Base-by-base conservation (phyloP, 2,797 vertebrate genomes). In the Scolopax bukidnonensis region DNA sequence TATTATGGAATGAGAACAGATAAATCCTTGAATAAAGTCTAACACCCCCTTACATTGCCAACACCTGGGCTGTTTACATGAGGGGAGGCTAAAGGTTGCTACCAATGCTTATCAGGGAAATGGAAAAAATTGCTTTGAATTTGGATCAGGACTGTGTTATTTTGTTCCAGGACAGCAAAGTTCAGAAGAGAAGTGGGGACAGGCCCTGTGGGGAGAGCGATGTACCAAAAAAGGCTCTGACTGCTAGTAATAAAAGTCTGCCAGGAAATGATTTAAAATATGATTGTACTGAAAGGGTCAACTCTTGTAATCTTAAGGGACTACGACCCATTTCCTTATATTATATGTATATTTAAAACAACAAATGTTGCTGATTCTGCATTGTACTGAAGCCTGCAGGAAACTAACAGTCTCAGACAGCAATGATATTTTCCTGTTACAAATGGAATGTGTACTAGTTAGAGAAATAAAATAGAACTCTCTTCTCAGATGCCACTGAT, bases 271-370 rank as follows among this genome's bases (percentile, higher is more conserved):
- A 51, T 95, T 90, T 75, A 63, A 84, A 93, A 83, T 65, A 32
- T 68, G 67, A 21, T 71, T 89, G 15, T 32, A 61, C 27, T 67
- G 50, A 45, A 87, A 80, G 54, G 45, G 76, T 80, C 85, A 85
- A 33, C 12, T 53, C 38, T 27, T 5, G 7, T 63, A 85, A 92
- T 75, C 59, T 75, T 78, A 82, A 12, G 10, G 84, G 90, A 79
- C 45, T 82, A 47, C 9, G 83, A 16, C 8, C 45, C 23, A 68
- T 95, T 97, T 97, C 95, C 97, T 96, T 89, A 74, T 64, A 84
- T 90, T 94, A 77, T 64, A 40, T 45, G 27, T 50, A 45, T 84
- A 48, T 84, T 60, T 64, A 56, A 94, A 93, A 76, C 43, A 87
- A 84, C 40, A 75, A 87, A 75, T 65, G 4, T 95, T 89, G 95